Percentiles rank a stretch among this genome's conserved stretches.
phyloP scores from a whole-genome alignment of 2,113 vertebrate genomes.

The Salvelinus sp. region DNA sequence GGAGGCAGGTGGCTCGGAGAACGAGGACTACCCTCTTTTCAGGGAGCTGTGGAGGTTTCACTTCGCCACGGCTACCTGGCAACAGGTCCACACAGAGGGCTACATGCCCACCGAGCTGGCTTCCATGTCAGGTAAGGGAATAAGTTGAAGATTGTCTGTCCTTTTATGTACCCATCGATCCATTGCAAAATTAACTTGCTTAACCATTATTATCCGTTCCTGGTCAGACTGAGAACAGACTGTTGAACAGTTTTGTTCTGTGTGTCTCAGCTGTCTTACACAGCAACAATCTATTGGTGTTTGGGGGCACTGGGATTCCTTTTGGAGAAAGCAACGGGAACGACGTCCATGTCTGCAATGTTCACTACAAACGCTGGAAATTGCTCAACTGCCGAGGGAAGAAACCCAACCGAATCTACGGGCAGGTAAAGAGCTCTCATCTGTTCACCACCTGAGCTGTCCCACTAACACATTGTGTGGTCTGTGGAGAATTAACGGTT shows the following conservation, averaged over 20 bases:
- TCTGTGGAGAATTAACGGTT: too few relatives aligned
- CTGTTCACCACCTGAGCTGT: not conserved
- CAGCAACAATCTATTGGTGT: constrained; percentile 94
- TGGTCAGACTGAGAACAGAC: not conserved
- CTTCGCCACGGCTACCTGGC: constrained; percentile 94
- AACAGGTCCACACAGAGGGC: constrained; percentile 92
- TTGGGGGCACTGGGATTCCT: constrained; percentile 95
- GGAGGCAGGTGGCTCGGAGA: constrained; percentile 90
- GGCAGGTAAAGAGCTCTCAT: constrained; percentile 79
- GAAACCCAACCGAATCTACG: constrained; percentile 95
- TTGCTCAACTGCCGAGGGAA: constrained; percentile 91
- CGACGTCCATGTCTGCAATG: constrained; percentile 93
- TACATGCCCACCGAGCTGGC: constrained; percentile 97
- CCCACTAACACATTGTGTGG: not conserved
- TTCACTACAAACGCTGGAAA: constrained; percentile 94
- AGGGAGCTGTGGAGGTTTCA: constrained; percentile 97
- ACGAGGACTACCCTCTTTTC: constrained; percentile 96
- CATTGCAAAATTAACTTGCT: too few relatives aligned
- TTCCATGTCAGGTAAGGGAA: constrained; percentile 91
- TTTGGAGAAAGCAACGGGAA: constrained; percentile 98
- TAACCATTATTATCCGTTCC: not conserved
- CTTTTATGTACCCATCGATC: not conserved
- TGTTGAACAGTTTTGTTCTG: not conserved
- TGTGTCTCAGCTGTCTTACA: constrained; percentile 84
- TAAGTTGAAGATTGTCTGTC: not conserved